These are phyloP conservation scores for Cepaea hortensis DNA, from an alignment of 2,888 invertebrate genomes.

Conservation along the genomic window DNA sequence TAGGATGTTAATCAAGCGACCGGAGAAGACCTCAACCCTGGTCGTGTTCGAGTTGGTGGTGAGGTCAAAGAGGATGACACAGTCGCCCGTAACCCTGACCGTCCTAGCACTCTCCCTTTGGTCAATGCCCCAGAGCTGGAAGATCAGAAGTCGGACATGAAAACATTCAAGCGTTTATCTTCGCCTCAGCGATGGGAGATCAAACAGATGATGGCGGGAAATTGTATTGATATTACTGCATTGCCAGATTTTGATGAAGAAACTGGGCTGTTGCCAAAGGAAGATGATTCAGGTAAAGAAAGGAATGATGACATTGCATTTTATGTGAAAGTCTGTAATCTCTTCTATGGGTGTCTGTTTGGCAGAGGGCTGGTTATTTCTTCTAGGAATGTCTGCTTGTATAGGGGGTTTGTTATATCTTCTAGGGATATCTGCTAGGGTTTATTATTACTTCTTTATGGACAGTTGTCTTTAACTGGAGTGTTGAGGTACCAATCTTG, in stretches of 20 bases:
- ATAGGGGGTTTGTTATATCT: too few relatives aligned
- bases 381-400: too few relatives aligned
- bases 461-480: too few relatives aligned
- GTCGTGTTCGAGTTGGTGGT: constrained; percentile 61
- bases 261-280: constrained; percentile 90
- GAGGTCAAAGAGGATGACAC: constrained; percentile 76
- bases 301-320: too few relatives aligned
- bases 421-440: too few relatives aligned
- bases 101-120: constrained; percentile 82
- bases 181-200: constrained; percentile 98
- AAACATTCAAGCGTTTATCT: constrained; percentile 82
- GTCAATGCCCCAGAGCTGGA: constrained; percentile 80
- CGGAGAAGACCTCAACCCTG: constrained; percentile 95
- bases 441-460: too few relatives aligned
- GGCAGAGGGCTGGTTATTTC: background rate
- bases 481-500: too few relatives aligned
- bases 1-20: constrained; percentile 94
- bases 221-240: constrained; percentile 93
- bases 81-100: constrained; percentile 88
- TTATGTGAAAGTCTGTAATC: too few relatives aligned
- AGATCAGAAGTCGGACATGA: constrained; percentile 61
- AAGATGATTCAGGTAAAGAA: constrained; percentile 75
- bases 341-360: background rate
- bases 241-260: constrained; percentile 98
- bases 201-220: constrained; percentile 96